These are phyloP conservation scores for Petrolisthes manimaculis DNA, from an alignment of 2,888 invertebrate genomes.

Conservation along the genomic window DNA sequence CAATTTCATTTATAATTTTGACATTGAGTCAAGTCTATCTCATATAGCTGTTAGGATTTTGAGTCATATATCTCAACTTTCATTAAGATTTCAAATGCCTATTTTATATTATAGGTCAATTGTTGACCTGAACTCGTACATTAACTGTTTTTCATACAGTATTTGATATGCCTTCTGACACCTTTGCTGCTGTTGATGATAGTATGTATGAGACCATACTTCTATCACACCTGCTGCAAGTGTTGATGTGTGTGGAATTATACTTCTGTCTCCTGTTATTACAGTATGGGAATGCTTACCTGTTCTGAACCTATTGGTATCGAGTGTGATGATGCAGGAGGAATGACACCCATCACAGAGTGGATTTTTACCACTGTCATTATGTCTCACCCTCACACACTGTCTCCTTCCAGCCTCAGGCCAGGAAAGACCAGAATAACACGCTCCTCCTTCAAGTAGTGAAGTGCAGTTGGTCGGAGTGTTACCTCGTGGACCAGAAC, in stretches of 20 bases:
- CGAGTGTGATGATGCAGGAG: background rate
- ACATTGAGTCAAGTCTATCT: too few relatives aligned
- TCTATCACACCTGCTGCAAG: background rate
- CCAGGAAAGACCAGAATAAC: conserved; percentile 47
- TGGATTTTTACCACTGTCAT: background rate
- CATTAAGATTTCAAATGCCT: too few relatives aligned
- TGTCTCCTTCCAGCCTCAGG: conserved; percentile 49
- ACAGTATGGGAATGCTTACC: background rate
- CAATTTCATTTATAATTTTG: too few relatives aligned
- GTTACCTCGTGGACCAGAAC: conserved; percentile 24
- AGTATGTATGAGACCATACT: too few relatives aligned
- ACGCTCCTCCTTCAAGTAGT: conserved; percentile 49
- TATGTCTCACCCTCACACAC: conserved; percentile 35
- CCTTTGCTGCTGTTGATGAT: too few relatives aligned
- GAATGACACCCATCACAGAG: conserved; percentile 5
- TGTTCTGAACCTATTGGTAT: background rate
- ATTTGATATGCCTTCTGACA: too few relatives aligned
- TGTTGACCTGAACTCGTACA: too few relatives aligned
- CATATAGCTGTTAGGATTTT: too few relatives aligned
- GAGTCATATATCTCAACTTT: too few relatives aligned
- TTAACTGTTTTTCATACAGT: too few relatives aligned
- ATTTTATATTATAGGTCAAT: too few relatives aligned
- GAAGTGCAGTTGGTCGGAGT: background rate
- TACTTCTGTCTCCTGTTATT: background rate
- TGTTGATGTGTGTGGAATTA: background rate